A percentile compares a stretch with the other conserved stretches of the same genome.
phyloP scores from a whole-genome alignment of 92 coral and sea anemone genomes.

The Blastomussa wellsi region DNA sequence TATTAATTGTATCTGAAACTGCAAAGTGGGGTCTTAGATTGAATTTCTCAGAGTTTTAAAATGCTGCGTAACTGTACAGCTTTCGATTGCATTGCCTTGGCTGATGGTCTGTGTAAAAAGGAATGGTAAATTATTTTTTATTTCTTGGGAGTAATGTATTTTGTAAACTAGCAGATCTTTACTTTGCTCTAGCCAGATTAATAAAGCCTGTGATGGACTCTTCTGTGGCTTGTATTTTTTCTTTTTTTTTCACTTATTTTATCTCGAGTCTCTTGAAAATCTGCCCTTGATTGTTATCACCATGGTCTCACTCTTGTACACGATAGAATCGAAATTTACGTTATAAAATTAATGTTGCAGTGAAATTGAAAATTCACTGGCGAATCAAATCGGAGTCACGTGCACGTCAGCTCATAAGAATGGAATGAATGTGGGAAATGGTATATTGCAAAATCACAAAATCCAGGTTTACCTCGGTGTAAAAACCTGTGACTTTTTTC shows the following conservation, averaged over 20 bases:
- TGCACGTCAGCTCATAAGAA: no score
- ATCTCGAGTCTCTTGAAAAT: background rate
- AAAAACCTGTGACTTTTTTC: no score
- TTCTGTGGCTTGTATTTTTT: background rate
- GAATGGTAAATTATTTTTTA: constrained; percentile 51
- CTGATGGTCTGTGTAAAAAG: constrained; percentile 14
- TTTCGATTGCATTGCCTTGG: constrained; percentile 1
- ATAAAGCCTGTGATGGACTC: constrained; percentile 27
- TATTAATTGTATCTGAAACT: no score
- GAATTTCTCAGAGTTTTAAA: background rate
- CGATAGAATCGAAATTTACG: no score
- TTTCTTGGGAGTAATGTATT: constrained; percentile 47
- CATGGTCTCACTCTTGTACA: no score
- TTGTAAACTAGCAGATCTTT: constrained; percentile 33
- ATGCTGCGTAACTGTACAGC: background rate
- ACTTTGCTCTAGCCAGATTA: constrained; percentile 22
- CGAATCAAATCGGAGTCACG: no score
- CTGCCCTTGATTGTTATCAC: no score
- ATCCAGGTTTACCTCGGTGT: no score
- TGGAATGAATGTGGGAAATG: no score
- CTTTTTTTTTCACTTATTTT: background rate
- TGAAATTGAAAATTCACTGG: no score
- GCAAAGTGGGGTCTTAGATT: background rate
- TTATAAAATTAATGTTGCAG: no score
- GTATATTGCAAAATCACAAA: no score